Base-by-base conservation (phyloP, 2,113 vertebrate species). In the Coptodon bakossiorum region DNA sequence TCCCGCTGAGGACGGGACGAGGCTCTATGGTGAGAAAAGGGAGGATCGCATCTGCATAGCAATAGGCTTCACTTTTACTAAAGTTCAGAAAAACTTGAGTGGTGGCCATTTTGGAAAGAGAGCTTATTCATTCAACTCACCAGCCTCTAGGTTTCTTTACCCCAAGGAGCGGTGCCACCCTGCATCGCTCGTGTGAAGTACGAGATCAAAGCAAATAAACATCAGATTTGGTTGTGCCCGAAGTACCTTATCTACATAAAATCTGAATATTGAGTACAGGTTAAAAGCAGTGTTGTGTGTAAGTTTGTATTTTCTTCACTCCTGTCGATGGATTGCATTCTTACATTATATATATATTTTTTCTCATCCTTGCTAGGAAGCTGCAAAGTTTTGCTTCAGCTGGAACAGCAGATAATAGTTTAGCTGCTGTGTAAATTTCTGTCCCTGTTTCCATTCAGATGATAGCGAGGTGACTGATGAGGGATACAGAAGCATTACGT, bases 1-100 rank as follows among this genome's bases (percentile, higher is more conserved):
- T 93, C 89, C 90, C 90, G 1, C 31, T 2, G 90, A 92, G 93
- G 80, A 91, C 84, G 54, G 81, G 82, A 85, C 29, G 83, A 88
- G 34, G 91, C 86, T 91, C 81, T 86, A 17, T 88, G 68, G 19
- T 71, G 87, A 87, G 76, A 76, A 56, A 79, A 82, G 24, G 36
- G 56, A 89, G 52, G 57, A 83, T 80, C 54, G 14, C 56, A 43
- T 9, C 89, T 85, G 93, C 91, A 94, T 95, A 80, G 36, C 80
- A 94, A 93, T 94, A 88, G 91, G 90, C 90, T 81, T 88, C 79
- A 85, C 68, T 87, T 90, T 90, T 45, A 86, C 45, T 61, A 38
- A 85, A 87, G 38, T 93, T 95, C 43, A 40, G 36, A 52, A 82
- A 80, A 88, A 89, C 80, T 61, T 84, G 83, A 80, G 38, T 6